Conservation (phyloP, 2,797 vertebrate genomes). For the Darevskia nairensis region DNA sequence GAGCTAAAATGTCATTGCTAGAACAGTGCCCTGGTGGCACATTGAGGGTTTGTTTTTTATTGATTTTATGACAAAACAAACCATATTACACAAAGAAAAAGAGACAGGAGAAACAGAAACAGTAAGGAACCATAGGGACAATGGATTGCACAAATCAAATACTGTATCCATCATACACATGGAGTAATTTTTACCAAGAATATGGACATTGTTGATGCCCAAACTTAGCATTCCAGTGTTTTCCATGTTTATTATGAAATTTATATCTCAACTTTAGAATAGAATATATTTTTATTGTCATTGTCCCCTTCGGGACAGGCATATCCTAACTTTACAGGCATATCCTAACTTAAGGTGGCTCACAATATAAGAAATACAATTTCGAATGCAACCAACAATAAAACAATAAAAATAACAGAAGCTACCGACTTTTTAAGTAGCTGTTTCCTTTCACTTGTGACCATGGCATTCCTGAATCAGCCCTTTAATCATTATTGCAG, state of each 20-base stretch:
- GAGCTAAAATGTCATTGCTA: background rate
- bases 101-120: no score
- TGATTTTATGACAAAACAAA: no score
- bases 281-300: no score
- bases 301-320: no score
- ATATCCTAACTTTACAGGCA: background rate
- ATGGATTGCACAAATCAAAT: no score
- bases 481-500: background rate
- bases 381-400: background rate
- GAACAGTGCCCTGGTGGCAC: background rate
- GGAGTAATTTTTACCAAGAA: background rate
- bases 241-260: background rate
- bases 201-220: no score
- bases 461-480: background rate
- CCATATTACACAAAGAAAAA: no score
- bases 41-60: background rate
- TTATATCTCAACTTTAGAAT: background rate
- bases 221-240: background rate
- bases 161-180: no score
- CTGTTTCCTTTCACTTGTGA: conserved; percentile 1
- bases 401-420: background rate
- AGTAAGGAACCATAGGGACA: no score
- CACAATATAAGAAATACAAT: background rate
- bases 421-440: background rate
- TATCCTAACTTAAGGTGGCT: background rate